Conservation (phyloP, 1,140 invertebrate species). For the Drosophila arizonae region DNA sequence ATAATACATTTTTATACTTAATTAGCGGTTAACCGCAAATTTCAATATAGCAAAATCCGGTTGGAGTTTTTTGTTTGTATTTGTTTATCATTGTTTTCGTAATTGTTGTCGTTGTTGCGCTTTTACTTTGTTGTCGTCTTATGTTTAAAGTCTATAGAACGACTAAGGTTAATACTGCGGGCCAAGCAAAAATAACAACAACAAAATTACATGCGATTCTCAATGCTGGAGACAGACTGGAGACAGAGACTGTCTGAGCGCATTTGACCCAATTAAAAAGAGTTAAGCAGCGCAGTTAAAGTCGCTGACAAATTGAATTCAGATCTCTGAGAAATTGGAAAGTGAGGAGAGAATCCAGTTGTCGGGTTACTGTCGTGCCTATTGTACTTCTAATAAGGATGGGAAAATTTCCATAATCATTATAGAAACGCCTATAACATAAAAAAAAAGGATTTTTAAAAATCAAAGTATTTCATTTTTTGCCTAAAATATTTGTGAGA, state of each 20-base stretch:
- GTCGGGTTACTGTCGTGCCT: too few relatives aligned
- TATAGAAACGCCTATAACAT: too few relatives aligned
- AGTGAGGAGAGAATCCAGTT: background rate
- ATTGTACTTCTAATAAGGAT: too few relatives aligned
- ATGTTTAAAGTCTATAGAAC: conserved; percentile 55
- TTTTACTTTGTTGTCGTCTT: conserved; percentile 72
- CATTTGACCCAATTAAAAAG: conserved; percentile 27
- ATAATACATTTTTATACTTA: conserved; percentile 70
- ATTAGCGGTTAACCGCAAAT: conserved; percentile 80
- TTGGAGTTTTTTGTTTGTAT: conserved; percentile 17
- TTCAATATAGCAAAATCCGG: conserved; percentile 64
- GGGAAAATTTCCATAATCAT: too few relatives aligned
- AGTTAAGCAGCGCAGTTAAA: background rate
- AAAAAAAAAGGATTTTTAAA: too few relatives aligned
- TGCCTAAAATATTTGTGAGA: too few relatives aligned
- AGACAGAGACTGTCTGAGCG: conserved; percentile 13
- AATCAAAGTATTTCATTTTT: too few relatives aligned
- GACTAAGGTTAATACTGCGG: conserved; percentile 66
- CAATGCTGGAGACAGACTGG: conserved; percentile 48
- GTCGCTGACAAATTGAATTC: background rate
- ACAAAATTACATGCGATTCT: conserved; percentile 22
- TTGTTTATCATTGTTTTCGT: conserved; percentile 1
- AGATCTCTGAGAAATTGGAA: background rate
- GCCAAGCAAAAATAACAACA: conserved; percentile 6
- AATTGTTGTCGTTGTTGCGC: conserved; percentile 57